Conservation (phyloP, 2,888 invertebrate genomes). For the Lucinisca nassula region DNA sequence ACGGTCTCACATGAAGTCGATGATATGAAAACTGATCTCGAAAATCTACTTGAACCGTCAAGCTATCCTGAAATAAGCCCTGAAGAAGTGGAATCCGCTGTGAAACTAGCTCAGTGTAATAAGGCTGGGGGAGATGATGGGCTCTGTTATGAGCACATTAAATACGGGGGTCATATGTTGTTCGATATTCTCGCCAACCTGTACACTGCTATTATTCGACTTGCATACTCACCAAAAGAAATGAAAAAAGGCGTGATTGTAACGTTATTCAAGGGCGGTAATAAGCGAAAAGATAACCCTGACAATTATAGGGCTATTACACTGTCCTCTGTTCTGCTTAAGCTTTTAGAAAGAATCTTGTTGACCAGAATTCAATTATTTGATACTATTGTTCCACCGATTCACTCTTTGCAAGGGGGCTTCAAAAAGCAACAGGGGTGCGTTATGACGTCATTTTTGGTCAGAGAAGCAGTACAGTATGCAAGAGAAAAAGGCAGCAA, state of each 20-base stretch:
- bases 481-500: not conserved
- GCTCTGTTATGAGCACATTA: conserved; percentile 25
- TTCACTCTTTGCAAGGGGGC: conserved; percentile 14
- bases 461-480: not conserved
- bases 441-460: conserved; percentile 25
- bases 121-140: conserved; percentile 13
- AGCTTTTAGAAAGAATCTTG: conserved; percentile 24
- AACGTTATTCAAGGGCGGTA: conserved; percentile 27
- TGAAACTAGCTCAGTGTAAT: not conserved
- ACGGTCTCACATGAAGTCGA: too few species aligned
- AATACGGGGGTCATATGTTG: not conserved
- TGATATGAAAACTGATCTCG: too few species aligned
- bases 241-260: conserved; percentile 25
- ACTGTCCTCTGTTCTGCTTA: conserved; percentile 20
- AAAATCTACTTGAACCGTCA: too few species aligned
- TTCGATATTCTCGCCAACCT: not conserved
- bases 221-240: not conserved
- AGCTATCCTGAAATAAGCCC: too few species aligned
- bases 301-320: conserved; percentile 39
- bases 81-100: not conserved
- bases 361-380: not conserved
- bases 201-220: not conserved
- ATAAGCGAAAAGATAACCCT: conserved; percentile 32
- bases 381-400: not conserved
- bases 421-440: conserved; percentile 18